Base-by-base conservation (phyloP, 2,113 vertebrate species). In the Muscicapa adusta region DNA sequence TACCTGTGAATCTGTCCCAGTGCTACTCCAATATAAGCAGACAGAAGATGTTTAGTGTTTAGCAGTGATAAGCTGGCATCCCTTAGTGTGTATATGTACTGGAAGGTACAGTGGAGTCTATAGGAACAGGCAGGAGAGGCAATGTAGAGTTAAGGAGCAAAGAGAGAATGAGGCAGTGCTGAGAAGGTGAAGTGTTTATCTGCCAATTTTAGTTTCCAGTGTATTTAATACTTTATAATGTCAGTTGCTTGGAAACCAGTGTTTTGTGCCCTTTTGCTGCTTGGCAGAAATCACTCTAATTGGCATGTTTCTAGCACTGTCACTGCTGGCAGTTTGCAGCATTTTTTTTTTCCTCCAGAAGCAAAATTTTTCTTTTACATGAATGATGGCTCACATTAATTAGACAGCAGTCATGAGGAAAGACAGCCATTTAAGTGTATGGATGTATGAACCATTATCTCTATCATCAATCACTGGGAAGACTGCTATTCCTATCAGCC, bases 191-290 rank as follows among this genome's bases (percentile, higher is more conserved):
- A 80, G 76, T 88, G 66, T 90, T 91, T 94, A 73, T 94, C 89
- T 87, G 54, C 60, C 77, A 65, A 8, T 89, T 72, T 47, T 92
- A 56, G 66, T 97, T 93, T 92, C 73, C 36, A 12, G n/a, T 88
- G 78, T 92, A 73, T 89, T 86, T 92, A 89, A 91, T 96, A 86
- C 85, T 85, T 71, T 66, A 85, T 97, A 83, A 95, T 48, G 96
- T 97, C 96, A 96, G 98, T 98, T 98, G 98, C 98, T 97, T 98
- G 97, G 98, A 98, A 98, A 98, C 98, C 92, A 75, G 91, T 95
- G 91, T 95, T 96, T 96, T 96, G 94, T 95, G 97, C 94, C 85
- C 95, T 96, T 96, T 94, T 97, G 95, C 97, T 93, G 96, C 88
- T 80, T 95, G 97, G 91, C 97, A 96, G 95, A 96, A 96, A 93